Evolutionary conservation across 2,797 vertebrate species (phyloP), one percentile per base, ranked within the genome.

Genomic region (Pseudotriccus pelzelni): DNA sequence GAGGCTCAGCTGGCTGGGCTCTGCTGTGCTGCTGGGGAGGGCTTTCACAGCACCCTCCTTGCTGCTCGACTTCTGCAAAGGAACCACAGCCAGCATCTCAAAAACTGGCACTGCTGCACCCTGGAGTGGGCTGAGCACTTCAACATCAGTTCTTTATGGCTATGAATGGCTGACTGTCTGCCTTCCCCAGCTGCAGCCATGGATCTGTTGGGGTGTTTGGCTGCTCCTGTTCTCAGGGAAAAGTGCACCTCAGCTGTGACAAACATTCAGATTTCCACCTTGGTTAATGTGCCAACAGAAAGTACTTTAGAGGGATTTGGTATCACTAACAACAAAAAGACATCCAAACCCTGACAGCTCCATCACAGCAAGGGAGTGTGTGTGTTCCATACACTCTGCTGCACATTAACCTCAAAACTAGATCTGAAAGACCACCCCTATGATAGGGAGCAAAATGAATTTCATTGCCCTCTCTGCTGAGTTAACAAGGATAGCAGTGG

Each of bases 41-140:
- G 96, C 97, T 97, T 99, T 99, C 89, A 94, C 47, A 3, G 98
- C 96, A 36, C 98, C 98, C 25, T 99, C 99, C 96, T 99, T 99
- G 97, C 95, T 98, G 67, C 97, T 97, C 8, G 99, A 98, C 96
- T 99, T 99, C 99, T 99, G 93, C 56, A 97, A 93, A 25, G 93
- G 59, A 89, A 95, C 36, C 68, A 94, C 1, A 10, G 23, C 28
- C 37, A 53, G 39, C 25, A 50, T 47, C 37, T 49, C 25, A 78
- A 72, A 68, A 68, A 37, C 11, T 9, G 34, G 3, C 1, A 41
- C 1, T 47, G 59, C 53, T 93, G 59, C 56, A 21, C 23, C 41
- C 56, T 32, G 27, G 32, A 43, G 34, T 0, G 32, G 58, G 50
- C 46, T 23, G 41, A 89, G 77, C 13, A 18, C 28, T 41, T 76